Conservation (phyloP, 2,113 vertebrate genomes). For the Gymnocephalus cernua region DNA sequence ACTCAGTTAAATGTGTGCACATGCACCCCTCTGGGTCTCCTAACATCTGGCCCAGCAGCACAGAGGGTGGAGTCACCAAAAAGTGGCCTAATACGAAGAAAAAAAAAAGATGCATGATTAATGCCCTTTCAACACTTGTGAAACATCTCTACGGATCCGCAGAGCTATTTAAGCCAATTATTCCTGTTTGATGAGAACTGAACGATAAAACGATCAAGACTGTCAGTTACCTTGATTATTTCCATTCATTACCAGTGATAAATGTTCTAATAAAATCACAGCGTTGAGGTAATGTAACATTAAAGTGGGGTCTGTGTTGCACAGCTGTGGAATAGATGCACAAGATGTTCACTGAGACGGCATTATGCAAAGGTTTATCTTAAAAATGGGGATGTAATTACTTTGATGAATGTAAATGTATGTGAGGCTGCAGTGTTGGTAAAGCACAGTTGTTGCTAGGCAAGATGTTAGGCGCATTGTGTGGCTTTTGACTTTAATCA, state of each 20-base stretch:
- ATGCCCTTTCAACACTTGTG: conserved; percentile 34
- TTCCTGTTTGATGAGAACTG: conserved; percentile 39
- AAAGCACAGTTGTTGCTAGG: conserved; percentile 6
- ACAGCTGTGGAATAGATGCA: conserved; percentile 28
- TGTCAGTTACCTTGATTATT: conserved; percentile 46
- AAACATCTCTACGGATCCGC: conserved; percentile 19
- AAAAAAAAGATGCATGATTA: conserved; percentile 10
- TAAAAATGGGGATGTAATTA: conserved; percentile 26
- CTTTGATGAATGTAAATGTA: conserved; percentile 27
- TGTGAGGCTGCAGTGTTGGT: conserved; percentile 8
- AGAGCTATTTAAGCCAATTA: conserved; percentile 44
- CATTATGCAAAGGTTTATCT: conserved; percentile 12
- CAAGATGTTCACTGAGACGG: conserved; percentile 31
- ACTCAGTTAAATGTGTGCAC: neutral
- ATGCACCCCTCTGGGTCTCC: neutral
- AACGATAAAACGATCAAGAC: conserved; percentile 26
- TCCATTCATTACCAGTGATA: conserved; percentile 37
- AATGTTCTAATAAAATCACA: conserved; percentile 44
- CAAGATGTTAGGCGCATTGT: neutral
- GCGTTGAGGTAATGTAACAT: conserved; percentile 12
- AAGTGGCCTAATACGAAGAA: neutral
- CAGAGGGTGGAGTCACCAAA: conserved; percentile 21
- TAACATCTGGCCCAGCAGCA: conserved; percentile 45
- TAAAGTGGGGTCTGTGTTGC: conserved; percentile 22
- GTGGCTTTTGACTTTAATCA: neutral